These are phyloP conservation scores for Anolis sagrei DNA, from an alignment of 2,113 vertebrate genomes.

Conservation along the genomic window DNA sequence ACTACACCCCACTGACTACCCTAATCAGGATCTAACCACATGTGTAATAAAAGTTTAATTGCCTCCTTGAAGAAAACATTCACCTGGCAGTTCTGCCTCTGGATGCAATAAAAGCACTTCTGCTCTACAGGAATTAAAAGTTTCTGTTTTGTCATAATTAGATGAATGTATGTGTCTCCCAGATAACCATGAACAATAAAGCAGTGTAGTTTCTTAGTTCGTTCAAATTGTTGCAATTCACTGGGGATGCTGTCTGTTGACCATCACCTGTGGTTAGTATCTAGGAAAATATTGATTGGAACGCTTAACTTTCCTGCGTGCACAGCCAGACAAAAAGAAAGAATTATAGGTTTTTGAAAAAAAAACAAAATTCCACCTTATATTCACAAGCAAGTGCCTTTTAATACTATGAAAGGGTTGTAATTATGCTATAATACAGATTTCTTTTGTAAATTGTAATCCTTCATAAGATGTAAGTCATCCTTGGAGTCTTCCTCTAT, in stretches of 20 bases:
- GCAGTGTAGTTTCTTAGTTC: accelerated
- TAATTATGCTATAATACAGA: not conserved
- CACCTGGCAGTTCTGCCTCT: accelerated
- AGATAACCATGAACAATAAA: not conserved
- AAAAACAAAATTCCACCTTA: not conserved
- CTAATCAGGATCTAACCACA: too few relatives aligned
- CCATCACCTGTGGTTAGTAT: slow-evolving; percentile 7
- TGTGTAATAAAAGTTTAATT: not conserved
- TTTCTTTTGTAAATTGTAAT: not conserved
- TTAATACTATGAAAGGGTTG: not conserved
- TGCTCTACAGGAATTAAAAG: not conserved
- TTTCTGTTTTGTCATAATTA: not conserved
- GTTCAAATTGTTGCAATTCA: not conserved
- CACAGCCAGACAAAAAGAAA: not conserved
- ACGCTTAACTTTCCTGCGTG: not conserved
- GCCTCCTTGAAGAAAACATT: not conserved
- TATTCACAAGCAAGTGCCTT: slow-evolving; percentile 29
- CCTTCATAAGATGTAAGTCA: not conserved
- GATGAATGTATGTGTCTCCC: slow-evolving; percentile 4
- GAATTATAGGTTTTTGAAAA: not conserved
- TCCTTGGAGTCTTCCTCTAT: slow-evolving; percentile 28
- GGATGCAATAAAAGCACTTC: accelerated
- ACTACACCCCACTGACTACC: too few relatives aligned
- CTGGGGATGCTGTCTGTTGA: slow-evolving; percentile 27
- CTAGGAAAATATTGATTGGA: slow-evolving; percentile 10